Base-by-base conservation (phyloP, 2,888 invertebrate species). In the Aphrophora alni region DNA sequence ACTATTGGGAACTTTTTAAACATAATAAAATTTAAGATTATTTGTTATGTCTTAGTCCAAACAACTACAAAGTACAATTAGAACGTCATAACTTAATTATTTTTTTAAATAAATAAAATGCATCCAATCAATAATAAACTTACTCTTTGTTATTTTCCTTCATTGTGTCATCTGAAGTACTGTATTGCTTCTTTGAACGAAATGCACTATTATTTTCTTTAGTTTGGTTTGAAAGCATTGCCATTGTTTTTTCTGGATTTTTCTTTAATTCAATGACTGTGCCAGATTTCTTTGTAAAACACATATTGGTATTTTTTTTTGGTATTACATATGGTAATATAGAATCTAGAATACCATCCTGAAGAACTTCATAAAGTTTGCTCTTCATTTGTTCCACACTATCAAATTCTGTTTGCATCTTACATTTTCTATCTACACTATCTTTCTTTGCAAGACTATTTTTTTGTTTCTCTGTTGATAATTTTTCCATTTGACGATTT, bases 261-360 rank as follows among this genome's bases (percentile, higher is more conserved):
- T 71, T 74, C 70, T 78, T 78, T 73, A 75, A 75, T 12, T 82
- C 73, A 17, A 27, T 59, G 1, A 72, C 68, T 25, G 70, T 44
- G 4, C 72, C 26, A 51, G 79, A 59, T 73, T 80, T 75, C 38
- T 73, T 78, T 68, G 80, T 51, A 17, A 70, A 69, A 28, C 73
- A 75, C 51, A 75, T 69, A 74, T 71, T 80, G 12, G 27, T 44
- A 38, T 27, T 78, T 74, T 83, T 81, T 82, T 83, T 92, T 26
- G 92, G 91, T 17, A 93, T 90, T 84, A 96, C 90, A 86, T 95
- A 95, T 0, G 96, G 94, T 74, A 96, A 88, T 80, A 96, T 93
- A 0, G 95, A 95, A 88, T 96, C 96, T 75, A 96, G 88, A 82
- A 96, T 91, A 14, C 96, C 96, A 89, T 96, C 96, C 74, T 94